A percentile compares a stretch with the other conserved stretches of the same genome.
Evolutionary conservation across 2,888 invertebrate species (phyloP).

Genomic region (Trissolcus brochymenae): DNA sequence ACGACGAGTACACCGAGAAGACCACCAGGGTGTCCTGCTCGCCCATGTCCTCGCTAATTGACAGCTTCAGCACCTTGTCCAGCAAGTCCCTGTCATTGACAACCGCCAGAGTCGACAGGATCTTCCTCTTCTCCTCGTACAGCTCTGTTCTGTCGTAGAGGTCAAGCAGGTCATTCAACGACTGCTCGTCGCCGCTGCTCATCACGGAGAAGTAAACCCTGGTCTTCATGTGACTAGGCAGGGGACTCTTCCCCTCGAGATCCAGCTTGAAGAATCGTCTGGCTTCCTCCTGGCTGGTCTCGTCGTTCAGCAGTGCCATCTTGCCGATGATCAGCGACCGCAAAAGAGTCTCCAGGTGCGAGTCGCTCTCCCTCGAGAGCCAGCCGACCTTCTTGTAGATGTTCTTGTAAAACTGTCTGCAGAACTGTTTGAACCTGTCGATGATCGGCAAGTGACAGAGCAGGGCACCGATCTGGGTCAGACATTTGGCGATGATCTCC

Average conservation of each 20-base stretch:
- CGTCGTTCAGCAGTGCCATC: conserved; percentile 88
- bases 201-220: conserved; percentile 92
- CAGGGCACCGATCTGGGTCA: conserved; percentile 84
- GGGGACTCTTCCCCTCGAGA: conserved; percentile 78
- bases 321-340: conserved; percentile 90
- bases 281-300: conserved; percentile 86
- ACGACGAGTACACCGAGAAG: conserved; percentile 89
- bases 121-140: conserved; percentile 95
- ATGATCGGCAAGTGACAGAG: conserved; percentile 88
- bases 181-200: conserved; percentile 82
- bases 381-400: conserved; percentile 88
- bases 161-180: conserved; percentile 86
- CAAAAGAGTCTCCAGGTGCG: conserved; percentile 90
- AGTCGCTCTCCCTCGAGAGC: conserved; percentile 88
- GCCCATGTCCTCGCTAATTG: conserved; percentile 92
- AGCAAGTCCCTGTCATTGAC: conserved; percentile 85
- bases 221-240: conserved; percentile 90
- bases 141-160: conserved; percentile 90
- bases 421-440: conserved; percentile 85
- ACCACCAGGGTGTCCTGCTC: conserved; percentile 94
- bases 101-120: conserved; percentile 89
- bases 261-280: conserved; percentile 83
- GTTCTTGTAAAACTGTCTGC: conserved; percentile 84
- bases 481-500: conserved; percentile 88
- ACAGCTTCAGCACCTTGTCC: conserved; percentile 86